phyloP scores from a whole-genome alignment of 2,113 vertebrate genomes.

The Ictidomys tridecemlineatus region DNA sequence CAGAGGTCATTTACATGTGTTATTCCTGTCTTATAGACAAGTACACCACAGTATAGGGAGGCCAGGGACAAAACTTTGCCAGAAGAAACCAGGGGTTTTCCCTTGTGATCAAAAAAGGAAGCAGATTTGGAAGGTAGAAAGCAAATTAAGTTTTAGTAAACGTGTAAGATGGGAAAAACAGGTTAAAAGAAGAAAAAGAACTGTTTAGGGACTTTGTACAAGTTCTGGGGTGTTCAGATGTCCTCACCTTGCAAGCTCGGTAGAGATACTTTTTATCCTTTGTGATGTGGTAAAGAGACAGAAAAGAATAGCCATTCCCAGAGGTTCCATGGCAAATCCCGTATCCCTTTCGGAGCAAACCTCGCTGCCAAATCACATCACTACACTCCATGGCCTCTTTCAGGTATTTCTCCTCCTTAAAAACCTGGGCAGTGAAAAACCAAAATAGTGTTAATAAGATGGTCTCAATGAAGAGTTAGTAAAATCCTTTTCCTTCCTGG shows the following conservation, averaged over 20 bases:
- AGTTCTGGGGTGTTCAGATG: accelerated
- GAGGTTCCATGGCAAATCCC: slow-evolving; percentile 97
- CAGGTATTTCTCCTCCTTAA: slow-evolving; percentile 98
- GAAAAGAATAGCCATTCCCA: slow-evolving; percentile 96
- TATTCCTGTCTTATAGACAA: background rate
- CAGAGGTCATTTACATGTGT: background rate
- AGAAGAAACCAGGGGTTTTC: background rate
- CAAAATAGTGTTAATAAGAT: background rate
- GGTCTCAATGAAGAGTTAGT: background rate
- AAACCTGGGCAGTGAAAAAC: slow-evolving; percentile 88
- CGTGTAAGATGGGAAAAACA: accelerated
- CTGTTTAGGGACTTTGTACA: background rate
- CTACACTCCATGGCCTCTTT: slow-evolving; percentile 96
- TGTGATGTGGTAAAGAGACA: slow-evolving; percentile 94
- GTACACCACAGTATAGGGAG: too few species aligned
- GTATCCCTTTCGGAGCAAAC: slow-evolving; percentile 96
- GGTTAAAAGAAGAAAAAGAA: background rate
- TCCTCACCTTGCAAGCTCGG: slow-evolving; percentile 95
- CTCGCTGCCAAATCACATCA: slow-evolving; percentile 97
- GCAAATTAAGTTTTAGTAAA: too few species aligned
- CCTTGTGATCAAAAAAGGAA: too few species aligned
- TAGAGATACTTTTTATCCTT: slow-evolving; percentile 97
- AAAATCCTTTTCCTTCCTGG: background rate
- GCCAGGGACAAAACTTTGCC: background rate
- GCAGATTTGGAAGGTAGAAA: too few species aligned